These are phyloP conservation scores for Zenarchopterus dispar DNA, from an alignment of 2,797 vertebrate species.

Conservation along the genomic window DNA sequence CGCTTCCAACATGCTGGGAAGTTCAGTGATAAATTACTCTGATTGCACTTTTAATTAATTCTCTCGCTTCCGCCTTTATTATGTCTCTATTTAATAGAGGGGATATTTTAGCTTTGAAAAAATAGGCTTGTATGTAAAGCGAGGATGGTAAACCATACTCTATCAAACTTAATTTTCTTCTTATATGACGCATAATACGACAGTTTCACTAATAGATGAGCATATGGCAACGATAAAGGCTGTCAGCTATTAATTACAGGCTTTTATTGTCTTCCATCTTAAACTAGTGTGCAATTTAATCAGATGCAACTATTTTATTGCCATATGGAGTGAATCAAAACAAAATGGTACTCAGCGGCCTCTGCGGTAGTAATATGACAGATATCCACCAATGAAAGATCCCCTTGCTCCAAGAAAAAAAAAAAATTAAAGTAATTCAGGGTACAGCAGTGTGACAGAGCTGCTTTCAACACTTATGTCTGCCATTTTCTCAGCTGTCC, in stretches of 20 bases:
- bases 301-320: conserved; percentile 47
- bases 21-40: no score
- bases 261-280: conserved; percentile 53
- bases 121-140: neutral
- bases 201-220: conserved; percentile 29
- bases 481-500: conserved; percentile 49
- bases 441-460: conserved; percentile 26
- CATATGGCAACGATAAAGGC: conserved; percentile 37
- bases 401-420: conserved; percentile 42
- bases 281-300: conserved; percentile 56
- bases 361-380: conserved; percentile 54
- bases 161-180: neutral
- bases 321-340: conserved; percentile 60
- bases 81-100: no score
- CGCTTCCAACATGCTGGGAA: no score
- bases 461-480: conserved; percentile 42
- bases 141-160: neutral
- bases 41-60: no score
- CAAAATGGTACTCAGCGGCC: conserved; percentile 36
- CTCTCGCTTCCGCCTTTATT: no score
- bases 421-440: conserved; percentile 2
- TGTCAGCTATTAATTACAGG: conserved; percentile 54
- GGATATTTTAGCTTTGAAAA: neutral
- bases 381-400: conserved; percentile 58
- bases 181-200: conserved; percentile 17